Evolutionary conservation across 2,113 vertebrate genomes (phyloP).

Genomic region (Ornithorhynchus anatinus): DNA sequence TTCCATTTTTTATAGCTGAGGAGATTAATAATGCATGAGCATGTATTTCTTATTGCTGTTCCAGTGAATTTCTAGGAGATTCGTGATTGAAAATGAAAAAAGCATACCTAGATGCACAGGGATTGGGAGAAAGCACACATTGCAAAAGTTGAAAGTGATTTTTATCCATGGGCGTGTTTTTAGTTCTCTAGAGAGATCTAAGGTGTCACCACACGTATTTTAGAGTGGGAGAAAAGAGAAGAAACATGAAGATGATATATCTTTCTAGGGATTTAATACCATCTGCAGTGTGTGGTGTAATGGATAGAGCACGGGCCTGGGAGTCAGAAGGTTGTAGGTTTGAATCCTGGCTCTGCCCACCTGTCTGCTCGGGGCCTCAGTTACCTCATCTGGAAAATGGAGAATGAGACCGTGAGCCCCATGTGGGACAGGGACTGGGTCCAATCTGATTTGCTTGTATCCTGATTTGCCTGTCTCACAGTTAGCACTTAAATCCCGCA

Average conservation of each 20-base stretch:
- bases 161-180: background rate
- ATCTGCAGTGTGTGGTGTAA: too few species aligned
- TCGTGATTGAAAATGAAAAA: slow-evolving; percentile 54
- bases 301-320: too few species aligned
- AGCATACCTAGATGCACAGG: background rate
- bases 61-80: slow-evolving; percentile 58
- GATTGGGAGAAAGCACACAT: background rate
- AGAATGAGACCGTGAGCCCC: too few species aligned
- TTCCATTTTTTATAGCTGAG: slow-evolving; percentile 61
- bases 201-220: slow-evolving; percentile 12
- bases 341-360: too few species aligned
- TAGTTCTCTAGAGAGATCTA: slow-evolving; percentile 5
- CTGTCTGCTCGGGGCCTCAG: too few species aligned
- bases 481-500: too few species aligned
- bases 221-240: slow-evolving; percentile 11
- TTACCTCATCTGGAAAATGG: too few species aligned
- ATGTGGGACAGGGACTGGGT: too few species aligned
- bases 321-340: too few species aligned
- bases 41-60: slow-evolving; percentile 25
- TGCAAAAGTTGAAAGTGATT: background rate
- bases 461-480: too few species aligned
- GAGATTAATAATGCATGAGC: slow-evolving; percentile 72
- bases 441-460: too few species aligned
- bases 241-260: background rate
- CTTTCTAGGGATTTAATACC: background rate